These are phyloP conservation scores for Malurus melanocephalus DNA, from an alignment of 2,113 vertebrate species.

Conservation along the genomic window DNA sequence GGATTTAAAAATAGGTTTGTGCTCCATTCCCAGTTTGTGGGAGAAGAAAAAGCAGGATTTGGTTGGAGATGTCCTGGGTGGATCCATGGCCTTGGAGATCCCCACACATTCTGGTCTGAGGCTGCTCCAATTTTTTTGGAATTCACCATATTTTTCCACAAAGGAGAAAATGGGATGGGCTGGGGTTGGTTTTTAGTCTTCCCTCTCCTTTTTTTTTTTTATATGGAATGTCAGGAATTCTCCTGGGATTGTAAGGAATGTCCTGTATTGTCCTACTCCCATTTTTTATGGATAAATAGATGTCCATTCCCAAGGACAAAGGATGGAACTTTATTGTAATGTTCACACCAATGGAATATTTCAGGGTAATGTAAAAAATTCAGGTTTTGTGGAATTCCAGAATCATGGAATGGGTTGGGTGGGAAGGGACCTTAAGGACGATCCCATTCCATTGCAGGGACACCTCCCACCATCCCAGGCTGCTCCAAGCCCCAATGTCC, in stretches of 20 bases:
- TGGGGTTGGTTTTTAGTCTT: not conserved
- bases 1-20: not conserved
- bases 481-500: not conserved
- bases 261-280: not conserved
- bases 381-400: not conserved
- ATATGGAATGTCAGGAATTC: not conserved
- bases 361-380: not conserved
- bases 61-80: not conserved
- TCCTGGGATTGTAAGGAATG: not conserved
- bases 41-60: not conserved
- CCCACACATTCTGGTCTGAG: not conserved
- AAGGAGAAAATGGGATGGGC: not conserved
- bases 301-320: not conserved
- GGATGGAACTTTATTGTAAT: not conserved
- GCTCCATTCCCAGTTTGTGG: not conserved
- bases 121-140: not conserved
- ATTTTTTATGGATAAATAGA: not conserved
- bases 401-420: not conserved
- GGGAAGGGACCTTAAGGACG: not conserved
- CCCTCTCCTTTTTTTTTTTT: no score
- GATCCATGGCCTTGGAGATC: not conserved
- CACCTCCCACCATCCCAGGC: not conserved
- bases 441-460: not conserved
- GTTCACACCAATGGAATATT: accelerated
- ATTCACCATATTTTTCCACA: not conserved